These are phyloP conservation scores for Daubentonia madagascariensis DNA, from an alignment of 2,113 vertebrate genomes.

Conservation along the genomic window DNA sequence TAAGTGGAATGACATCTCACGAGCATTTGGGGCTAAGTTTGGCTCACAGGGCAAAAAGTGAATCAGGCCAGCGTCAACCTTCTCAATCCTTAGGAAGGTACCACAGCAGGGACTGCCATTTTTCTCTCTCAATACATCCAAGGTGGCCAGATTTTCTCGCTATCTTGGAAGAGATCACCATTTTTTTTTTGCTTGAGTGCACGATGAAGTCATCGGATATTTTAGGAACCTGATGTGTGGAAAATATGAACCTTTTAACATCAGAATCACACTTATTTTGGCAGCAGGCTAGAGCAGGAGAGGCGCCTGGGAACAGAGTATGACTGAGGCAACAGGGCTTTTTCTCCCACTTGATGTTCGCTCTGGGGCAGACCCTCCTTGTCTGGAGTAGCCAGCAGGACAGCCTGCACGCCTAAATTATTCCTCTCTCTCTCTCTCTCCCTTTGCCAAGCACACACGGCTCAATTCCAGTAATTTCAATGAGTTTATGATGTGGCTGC, in stretches of 20 bases:
- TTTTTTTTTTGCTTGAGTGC: background rate
- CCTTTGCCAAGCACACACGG: background rate
- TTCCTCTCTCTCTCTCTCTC: background rate
- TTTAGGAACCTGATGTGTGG: background rate
- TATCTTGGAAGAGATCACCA: background rate
- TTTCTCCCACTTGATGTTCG: background rate
- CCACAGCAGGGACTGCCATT: background rate
- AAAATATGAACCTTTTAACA: conserved; percentile 26
- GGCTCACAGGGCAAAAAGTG: background rate
- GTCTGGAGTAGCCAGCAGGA: background rate
- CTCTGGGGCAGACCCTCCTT: background rate
- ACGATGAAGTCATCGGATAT: background rate
- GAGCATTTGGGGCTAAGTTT: background rate
- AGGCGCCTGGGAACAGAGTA: background rate
- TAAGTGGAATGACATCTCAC: background rate
- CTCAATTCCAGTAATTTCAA: background rate
- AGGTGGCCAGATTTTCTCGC: background rate
- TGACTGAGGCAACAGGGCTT: background rate
- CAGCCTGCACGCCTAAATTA: background rate
- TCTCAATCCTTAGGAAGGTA: background rate
- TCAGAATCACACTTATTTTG: conserved; percentile 14
- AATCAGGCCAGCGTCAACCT: background rate
- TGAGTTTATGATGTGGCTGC: background rate
- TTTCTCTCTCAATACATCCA: background rate
- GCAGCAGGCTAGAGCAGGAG: background rate